phyloP scores from a whole-genome alignment of 1,140 invertebrate species.

The Mactra quadrangularis region DNA sequence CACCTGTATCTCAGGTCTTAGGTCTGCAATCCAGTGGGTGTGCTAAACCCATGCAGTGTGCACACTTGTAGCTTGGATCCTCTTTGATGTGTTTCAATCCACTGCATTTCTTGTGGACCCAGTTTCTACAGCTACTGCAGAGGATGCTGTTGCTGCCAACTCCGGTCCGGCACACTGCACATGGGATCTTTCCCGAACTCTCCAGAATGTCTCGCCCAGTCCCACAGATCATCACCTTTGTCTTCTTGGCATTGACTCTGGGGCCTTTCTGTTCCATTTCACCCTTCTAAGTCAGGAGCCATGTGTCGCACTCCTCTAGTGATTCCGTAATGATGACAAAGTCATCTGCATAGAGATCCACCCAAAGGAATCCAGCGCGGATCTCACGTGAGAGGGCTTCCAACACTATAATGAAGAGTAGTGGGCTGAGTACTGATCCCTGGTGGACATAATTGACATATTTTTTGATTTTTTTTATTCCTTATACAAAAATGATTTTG shows the following conservation, averaged over 20 bases:
- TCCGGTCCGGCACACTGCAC: conserved; percentile 38
- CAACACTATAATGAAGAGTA: conserved; percentile 33
- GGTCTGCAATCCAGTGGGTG: conserved; percentile 32
- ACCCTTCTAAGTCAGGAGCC: conserved; percentile 17
- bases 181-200: not conserved
- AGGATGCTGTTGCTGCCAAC: conserved; percentile 14
- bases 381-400: conserved; percentile 19
- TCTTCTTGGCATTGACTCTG: conserved; percentile 21
- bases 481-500: too few species aligned
- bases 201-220: not conserved
- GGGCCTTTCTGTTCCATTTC: conserved; percentile 29
- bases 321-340: conserved; percentile 8
- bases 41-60: not conserved
- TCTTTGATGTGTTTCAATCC: not conserved
- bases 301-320: not conserved
- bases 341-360: conserved; percentile 37
- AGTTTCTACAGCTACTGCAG: conserved; percentile 18
- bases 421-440: conserved; percentile 30
- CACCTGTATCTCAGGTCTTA: not conserved
- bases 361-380: conserved; percentile 11
- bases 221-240: conserved; percentile 24
- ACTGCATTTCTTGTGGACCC: conserved; percentile 18
- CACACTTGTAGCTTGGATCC: not conserved
- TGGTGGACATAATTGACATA: too few species aligned
- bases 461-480: too few species aligned